Evolutionary conservation across 2,797 vertebrate species (phyloP), one percentile per base, ranked within the genome.

Genomic region (Amphiprion clarkii): DNA sequence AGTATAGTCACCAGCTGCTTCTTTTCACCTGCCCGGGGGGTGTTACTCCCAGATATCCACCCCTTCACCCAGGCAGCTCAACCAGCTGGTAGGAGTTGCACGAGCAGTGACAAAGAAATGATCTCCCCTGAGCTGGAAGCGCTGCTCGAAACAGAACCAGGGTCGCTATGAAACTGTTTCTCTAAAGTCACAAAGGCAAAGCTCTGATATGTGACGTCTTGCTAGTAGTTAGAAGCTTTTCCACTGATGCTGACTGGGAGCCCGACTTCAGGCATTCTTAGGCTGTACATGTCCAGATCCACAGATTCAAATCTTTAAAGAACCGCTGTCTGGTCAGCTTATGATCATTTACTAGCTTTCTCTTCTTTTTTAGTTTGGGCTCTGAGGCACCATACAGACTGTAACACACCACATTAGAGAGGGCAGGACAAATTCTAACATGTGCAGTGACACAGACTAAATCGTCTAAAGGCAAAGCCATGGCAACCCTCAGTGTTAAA

Each of bases 371-470:
- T 67, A 59, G 23, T 73, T 58, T 11, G 27, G 5, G 74, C 42
- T 78, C 57, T 55, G 39, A 6, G 3, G 40, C 48, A 17, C 74
- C 58, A 3, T 59, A 23, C 23, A 31, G 60, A 53, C 23, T 71
- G 10, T 63, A 78, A 70, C 67, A 69, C 16, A 25, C 11, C 2
- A 40, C 69, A 52, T 73, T 16, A 74, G 39, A 75, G 51, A 65
- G 49, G 57, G 27, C 48, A 77, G 68, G 63, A 56, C 48, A 49
- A 55, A 77, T 27, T 70, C 72, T 46, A 78, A 75, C 60, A 75
- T 80, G 61, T 72, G 61, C 71, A 55, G 74, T 79, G 81, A 85
- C 78, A 76, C 52, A 54, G 49, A 70, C 51, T 76, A 82, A 83
- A 86, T 14, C 25, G 62, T 81, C 63, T 74, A 8, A 77, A 79